Base-by-base conservation (phyloP, 2,888 invertebrate genomes). In the Ochlodes sylvanus region DNA sequence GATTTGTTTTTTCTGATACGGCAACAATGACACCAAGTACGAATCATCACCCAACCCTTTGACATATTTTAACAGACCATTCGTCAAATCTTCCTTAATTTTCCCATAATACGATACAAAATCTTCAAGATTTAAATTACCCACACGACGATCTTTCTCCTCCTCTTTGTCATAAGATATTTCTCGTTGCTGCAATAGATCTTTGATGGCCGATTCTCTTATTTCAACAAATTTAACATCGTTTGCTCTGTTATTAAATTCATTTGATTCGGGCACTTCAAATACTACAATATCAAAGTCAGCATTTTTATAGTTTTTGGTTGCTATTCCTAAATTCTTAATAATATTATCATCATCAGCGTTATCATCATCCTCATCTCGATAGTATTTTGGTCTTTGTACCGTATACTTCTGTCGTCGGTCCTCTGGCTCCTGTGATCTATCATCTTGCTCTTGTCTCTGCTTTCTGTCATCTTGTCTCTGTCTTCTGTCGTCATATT, bases 281-380 rank as follows among this genome's bases (percentile, higher is more conserved):
- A 86, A 64, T n/a, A 86, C 76, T 27, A 84, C 71, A 2, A 82
- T 80, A 44, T 84, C 83, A 62, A 84, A 63, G 17, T 84, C 73
- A 12, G 14, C 1, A 50, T 19, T 50, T 17, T 82, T 73, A 54
- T 72, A 79, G 15, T 83, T 50, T 73, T 77, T 76, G 27, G 77
- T 76, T 65, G 19, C 12, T 64, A 32, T 67, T 60, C 21, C 55
- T 32, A 61, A 67, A 42, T 7, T 34, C 19, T 19, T 19, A 44
- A 54, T 41, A 38, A 55, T 6, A 19, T 69, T 68, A 70, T n/a
- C 69, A 34, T n/a, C 63, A 38, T 69, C 52, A 1, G 47, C 60
- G 19, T 61, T 15, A 47, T 50, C 32, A 12, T 50, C 19, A 19
- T 50, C 32, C 5, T 50, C 19, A 19, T 19, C 50, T 9, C 2